A percentile compares a stretch with the other conserved stretches of the same genome.
Conservation (phyloP, 2,888 invertebrate genomes). For the Clunio marinus region DNA sequence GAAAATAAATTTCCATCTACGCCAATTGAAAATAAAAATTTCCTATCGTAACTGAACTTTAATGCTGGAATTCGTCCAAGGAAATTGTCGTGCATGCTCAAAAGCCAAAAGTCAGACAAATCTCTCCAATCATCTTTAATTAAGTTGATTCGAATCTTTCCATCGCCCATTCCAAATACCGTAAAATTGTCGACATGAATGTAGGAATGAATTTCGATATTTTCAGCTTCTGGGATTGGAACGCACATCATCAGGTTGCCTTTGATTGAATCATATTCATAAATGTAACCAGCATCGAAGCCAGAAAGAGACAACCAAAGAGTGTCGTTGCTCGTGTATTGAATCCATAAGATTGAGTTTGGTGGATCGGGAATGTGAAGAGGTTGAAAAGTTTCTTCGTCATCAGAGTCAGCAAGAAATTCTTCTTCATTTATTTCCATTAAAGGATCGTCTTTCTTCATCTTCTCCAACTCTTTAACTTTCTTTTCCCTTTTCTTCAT, state of each 20-base stretch:
- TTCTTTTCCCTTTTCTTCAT: constrained; percentile 54
- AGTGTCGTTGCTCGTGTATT: constrained; percentile 54
- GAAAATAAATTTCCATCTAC: constrained; percentile 74
- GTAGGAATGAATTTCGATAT: constrained; percentile 57
- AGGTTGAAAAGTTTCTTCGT: constrained; percentile 55
- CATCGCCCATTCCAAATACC: constrained; percentile 60
- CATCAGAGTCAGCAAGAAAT: constrained; percentile 56
- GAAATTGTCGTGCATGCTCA: constrained; percentile 71
- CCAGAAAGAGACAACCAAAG: constrained; percentile 62
- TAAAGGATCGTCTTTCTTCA: constrained; percentile 57
- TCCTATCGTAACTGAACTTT: constrained; percentile 58
- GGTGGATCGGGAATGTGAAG: constrained; percentile 57
- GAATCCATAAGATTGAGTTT: constrained; percentile 57
- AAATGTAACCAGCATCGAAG: constrained; percentile 64
- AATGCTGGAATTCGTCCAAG: constrained; percentile 65
- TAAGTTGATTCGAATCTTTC: constrained; percentile 57
- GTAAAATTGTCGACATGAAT: constrained; percentile 55
- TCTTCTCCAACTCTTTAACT: constrained; percentile 57
- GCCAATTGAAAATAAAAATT: constrained; percentile 60
- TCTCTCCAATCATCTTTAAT: constrained; percentile 54
- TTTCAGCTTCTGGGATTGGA: constrained; percentile 54
- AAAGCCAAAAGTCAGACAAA: constrained; percentile 61
- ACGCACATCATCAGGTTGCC: constrained; percentile 52
- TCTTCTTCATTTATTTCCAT: constrained; percentile 58
- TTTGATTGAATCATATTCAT: constrained; percentile 56